A percentile compares a stretch with the other conserved stretches of the same genome.
Conservation (phyloP, 2,113 vertebrate genomes). For the Thryonomys swinderianus region DNA sequence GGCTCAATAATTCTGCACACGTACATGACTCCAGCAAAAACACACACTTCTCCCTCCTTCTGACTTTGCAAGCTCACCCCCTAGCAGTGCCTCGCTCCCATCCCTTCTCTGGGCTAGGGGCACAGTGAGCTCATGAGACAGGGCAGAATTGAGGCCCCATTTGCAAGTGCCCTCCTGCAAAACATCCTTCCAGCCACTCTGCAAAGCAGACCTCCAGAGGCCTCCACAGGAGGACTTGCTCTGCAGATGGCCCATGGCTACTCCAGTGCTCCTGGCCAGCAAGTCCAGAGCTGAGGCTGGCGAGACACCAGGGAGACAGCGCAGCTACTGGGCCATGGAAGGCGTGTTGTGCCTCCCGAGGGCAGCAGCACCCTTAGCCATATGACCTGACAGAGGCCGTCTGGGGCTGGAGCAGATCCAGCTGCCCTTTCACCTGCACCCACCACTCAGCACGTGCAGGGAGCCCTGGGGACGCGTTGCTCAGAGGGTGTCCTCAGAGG, state of each 20-base stretch:
- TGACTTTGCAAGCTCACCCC: neutral
- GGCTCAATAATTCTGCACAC: accelerated
- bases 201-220: neutral
- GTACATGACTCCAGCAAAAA: accelerated
- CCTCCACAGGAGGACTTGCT: neutral
- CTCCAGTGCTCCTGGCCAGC: neutral
- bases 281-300: neutral
- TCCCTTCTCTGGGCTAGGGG: neutral
- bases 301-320: neutral
- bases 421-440: neutral
- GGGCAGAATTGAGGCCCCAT: neutral
- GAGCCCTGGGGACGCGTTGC: accelerated
- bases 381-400: neutral
- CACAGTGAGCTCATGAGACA: neutral
- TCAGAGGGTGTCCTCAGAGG: accelerated
- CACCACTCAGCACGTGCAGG: accelerated
- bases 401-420: neutral
- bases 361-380: neutral
- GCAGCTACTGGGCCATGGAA: neutral
- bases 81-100: neutral
- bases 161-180: neutral
- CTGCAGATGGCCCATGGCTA: neutral
- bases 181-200: neutral
- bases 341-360: too few species aligned
- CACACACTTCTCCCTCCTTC: neutral